A percentile compares a stretch with the other conserved stretches of the same genome.
phyloP scores from a whole-genome alignment of 2,888 invertebrate genomes.

The Dendrolimus pini region DNA sequence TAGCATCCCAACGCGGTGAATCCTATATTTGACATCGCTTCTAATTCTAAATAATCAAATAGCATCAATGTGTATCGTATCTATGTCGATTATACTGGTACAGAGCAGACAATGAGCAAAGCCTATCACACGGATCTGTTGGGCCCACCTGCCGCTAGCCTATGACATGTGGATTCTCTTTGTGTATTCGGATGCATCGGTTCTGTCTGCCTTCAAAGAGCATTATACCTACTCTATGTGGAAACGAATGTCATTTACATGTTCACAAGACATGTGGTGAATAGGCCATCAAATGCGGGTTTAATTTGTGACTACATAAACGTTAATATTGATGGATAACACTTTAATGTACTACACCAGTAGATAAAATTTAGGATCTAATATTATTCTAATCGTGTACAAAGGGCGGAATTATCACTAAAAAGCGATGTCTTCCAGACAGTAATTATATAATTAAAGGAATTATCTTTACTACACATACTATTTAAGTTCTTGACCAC shows the following conservation, averaged over 20 bases:
- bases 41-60: background rate
- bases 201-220: conserved; percentile 23
- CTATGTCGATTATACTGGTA: conserved; percentile 47
- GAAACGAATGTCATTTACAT: conserved; percentile 25
- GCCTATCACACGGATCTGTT: conserved; percentile 48
- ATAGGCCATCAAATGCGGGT: conserved; percentile 6
- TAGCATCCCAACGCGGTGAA: too few species aligned
- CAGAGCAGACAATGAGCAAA: conserved; percentile 46
- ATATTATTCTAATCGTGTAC: too few species aligned
- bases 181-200: conserved; percentile 26
- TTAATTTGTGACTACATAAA: background rate
- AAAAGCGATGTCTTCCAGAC: too few species aligned
- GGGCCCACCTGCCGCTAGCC: conserved; percentile 43
- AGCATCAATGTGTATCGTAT: background rate
- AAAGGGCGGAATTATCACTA: too few species aligned
- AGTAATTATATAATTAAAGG: too few species aligned
- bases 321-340: conserved; percentile 1
- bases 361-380: too few species aligned
- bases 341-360: too few species aligned
- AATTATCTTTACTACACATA: too few species aligned
- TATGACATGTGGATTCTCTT: conserved; percentile 52
- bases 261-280: conserved; percentile 16
- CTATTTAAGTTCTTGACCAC: too few species aligned
- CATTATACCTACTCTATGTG: conserved; percentile 28
- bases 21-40: too few species aligned